phyloP scores from a whole-genome alignment of 2,113 vertebrate species.

The Pterocles orientalis region DNA sequence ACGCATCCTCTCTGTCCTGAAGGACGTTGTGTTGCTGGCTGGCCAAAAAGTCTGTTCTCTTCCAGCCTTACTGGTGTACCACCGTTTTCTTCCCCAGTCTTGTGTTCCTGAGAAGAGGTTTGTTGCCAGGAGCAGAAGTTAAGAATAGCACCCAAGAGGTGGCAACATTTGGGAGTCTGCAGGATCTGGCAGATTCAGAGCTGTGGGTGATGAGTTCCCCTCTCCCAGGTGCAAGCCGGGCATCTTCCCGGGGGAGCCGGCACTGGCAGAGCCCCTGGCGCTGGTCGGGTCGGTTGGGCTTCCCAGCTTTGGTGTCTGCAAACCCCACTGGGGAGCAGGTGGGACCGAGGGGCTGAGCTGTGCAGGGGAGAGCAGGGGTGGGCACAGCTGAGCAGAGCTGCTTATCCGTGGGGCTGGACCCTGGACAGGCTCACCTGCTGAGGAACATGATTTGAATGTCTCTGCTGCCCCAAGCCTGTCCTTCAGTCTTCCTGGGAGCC shows the following conservation, averaged over 20 bases:
- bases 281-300: background rate
- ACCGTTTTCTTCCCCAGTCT: background rate
- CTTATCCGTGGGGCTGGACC: background rate
- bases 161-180: background rate
- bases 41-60: background rate
- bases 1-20: background rate
- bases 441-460: background rate
- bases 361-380: background rate
- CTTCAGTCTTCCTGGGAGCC: background rate
- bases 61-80: background rate
- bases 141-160: background rate
- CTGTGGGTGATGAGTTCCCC: background rate
- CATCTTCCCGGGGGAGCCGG: background rate
- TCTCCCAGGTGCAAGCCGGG: background rate
- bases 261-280: background rate
- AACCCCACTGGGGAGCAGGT: rapidly evolving
- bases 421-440: background rate
- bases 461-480: background rate
- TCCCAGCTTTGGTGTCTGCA: background rate
- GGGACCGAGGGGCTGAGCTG: background rate
- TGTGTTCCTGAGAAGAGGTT: background rate
- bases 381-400: background rate
- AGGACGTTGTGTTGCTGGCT: background rate
- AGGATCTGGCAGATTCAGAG: background rate
- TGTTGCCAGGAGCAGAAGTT: background rate